Percentiles rank a stretch among this genome's conserved stretches.
These are phyloP conservation scores for Oreotragus oreotragus DNA, from an alignment of 2,113 vertebrate species.

Conservation along the genomic window DNA sequence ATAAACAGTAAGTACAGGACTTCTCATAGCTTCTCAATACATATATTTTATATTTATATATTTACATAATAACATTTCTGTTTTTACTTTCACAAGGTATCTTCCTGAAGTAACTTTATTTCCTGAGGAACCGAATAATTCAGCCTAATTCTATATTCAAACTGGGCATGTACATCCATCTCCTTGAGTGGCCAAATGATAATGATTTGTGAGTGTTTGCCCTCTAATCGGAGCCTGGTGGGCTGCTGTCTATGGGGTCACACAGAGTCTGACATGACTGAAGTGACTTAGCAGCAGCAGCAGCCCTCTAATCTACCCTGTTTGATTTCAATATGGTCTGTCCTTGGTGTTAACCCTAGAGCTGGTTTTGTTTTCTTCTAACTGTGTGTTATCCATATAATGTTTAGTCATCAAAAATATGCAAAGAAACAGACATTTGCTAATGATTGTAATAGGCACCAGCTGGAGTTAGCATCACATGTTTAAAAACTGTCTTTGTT, in stretches of 20 bases:
- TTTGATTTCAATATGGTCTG: neutral
- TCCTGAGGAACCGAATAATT: neutral
- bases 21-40: neutral
- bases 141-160: rapidly evolving
- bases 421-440: neutral
- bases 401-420: neutral
- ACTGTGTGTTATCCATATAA: neutral
- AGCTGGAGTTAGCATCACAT: neutral
- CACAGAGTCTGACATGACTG: too few species aligned
- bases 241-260: rapidly evolving
- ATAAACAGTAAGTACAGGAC: neutral
- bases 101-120: neutral
- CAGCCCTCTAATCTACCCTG: neutral
- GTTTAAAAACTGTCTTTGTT: neutral
- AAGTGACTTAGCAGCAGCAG: too few species aligned
- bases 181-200: too few species aligned
- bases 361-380: neutral
- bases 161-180: too few species aligned
- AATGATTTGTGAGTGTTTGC: neutral
- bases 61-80: neutral
- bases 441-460: constrained; percentile 16
- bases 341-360: neutral
- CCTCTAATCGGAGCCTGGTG: too few species aligned
- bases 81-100: neutral
- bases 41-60: neutral